Evolutionary conservation across 1,140 invertebrate genomes (phyloP).

Genomic region (Rhagoletis zephyria): DNA sequence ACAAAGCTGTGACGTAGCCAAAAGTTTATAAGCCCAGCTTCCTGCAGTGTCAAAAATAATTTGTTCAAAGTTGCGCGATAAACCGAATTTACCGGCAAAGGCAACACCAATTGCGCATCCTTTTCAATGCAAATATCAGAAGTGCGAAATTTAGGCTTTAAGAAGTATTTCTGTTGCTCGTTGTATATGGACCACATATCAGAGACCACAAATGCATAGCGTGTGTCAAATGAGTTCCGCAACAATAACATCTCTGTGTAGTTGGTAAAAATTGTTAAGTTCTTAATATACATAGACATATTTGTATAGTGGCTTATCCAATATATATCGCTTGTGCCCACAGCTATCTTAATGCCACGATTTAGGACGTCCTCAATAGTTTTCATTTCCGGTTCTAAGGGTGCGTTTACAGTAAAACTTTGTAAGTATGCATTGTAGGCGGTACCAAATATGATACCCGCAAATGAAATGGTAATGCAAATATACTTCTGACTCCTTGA

Average conservation of each 20-base stretch:
- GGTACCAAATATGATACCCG: slow-evolving; percentile 14
- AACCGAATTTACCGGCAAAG: not conserved
- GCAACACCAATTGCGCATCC: not conserved
- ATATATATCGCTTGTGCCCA: not conserved
- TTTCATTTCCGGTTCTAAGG: not conserved
- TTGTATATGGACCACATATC: not conserved
- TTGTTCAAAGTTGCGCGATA: not conserved
- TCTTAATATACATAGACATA: not conserved
- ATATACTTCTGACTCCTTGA: not conserved
- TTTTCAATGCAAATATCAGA: slow-evolving; percentile 19
- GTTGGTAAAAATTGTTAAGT: not conserved
- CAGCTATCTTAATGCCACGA: not conserved
- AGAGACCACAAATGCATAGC: not conserved
- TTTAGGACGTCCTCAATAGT: not conserved
- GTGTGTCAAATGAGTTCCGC: not conserved
- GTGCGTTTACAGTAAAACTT: not conserved
- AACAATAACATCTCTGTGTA: not conserved
- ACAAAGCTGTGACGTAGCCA: too few relatives aligned
- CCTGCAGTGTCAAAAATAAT: not conserved
- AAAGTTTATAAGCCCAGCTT: not conserved
- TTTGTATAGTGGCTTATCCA: not conserved
- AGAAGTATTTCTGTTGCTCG: slow-evolving; percentile 43
- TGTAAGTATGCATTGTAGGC: slow-evolving; percentile 5
- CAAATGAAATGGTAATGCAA: not conserved
- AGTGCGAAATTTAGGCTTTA: not conserved